Conservation (phyloP, 1,140 invertebrate species). For the Cyclina sinensis region DNA sequence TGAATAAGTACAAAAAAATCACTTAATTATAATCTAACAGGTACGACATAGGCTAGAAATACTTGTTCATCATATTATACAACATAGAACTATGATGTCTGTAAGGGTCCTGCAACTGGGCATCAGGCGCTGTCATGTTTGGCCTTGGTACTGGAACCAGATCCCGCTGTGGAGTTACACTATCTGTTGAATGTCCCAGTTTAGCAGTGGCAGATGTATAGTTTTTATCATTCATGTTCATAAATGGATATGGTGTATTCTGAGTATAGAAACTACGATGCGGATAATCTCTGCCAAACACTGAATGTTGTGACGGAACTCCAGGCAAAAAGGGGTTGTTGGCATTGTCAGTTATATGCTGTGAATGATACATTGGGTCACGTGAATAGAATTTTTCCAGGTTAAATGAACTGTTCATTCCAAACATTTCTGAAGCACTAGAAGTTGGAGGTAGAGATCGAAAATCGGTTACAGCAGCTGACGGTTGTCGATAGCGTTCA, state of each 20-base stretch:
- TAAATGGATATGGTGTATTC: slow-evolving; percentile 81
- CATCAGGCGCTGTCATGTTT: slow-evolving; percentile 71
- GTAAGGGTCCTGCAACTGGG: slow-evolving; percentile 84
- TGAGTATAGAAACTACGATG: slow-evolving; percentile 81
- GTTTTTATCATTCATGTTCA: slow-evolving; percentile 80
- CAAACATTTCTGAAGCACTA: slow-evolving; percentile 82
- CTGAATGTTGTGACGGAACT: slow-evolving; percentile 80
- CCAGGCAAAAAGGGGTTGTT: slow-evolving; percentile 83
- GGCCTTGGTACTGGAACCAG: slow-evolving; percentile 80
- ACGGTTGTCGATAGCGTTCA: slow-evolving; percentile 81
- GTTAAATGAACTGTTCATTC: slow-evolving; percentile 82
- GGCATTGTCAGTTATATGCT: slow-evolving; percentile 81
- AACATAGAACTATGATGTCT: slow-evolving; percentile 80
- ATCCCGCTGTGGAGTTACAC: slow-evolving; percentile 75
- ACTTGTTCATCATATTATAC: slow-evolving; percentile 85
- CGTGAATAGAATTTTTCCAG: slow-evolving; percentile 82
- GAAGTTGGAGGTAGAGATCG: slow-evolving; percentile 80
- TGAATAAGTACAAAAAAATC: background rate
- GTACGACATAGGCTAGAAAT: slow-evolving; percentile 69
- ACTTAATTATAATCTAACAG: background rate
- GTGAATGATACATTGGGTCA: slow-evolving; percentile 81
- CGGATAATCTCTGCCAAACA: slow-evolving; percentile 83
- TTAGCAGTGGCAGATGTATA: slow-evolving; percentile 79
- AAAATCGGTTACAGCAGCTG: slow-evolving; percentile 81
- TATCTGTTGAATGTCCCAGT: slow-evolving; percentile 75